phyloP scores from a whole-genome alignment of 2,888 invertebrate species.

The Candidula unifasciata region DNA sequence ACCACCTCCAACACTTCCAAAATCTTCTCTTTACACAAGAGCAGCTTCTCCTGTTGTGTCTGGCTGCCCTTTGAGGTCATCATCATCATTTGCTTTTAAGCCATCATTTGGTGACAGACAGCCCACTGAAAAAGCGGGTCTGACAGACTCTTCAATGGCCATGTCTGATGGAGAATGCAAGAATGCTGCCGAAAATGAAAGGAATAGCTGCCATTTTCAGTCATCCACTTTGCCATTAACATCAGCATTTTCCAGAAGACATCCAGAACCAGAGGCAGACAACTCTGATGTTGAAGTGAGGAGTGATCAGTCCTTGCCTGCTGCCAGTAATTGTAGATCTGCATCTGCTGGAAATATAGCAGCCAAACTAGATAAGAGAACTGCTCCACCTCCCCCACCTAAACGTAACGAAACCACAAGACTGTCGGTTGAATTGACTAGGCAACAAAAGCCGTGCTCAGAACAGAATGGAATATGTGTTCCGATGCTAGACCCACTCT shows the following conservation, averaged over 20 bases:
- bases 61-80: conserved; percentile 16
- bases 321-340: conserved; percentile 52
- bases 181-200: conserved; percentile 44
- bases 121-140: conserved; percentile 18
- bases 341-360: conserved; percentile 55
- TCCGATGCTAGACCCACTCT: conserved; percentile 59
- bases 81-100: conserved; percentile 33
- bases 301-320: conserved; percentile 21
- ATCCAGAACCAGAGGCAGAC: conserved; percentile 35
- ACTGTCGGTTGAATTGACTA: conserved; percentile 59
- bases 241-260: conserved; percentile 61
- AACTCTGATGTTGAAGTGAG: conserved; percentile 44
- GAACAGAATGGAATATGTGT: conserved; percentile 23
- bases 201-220: conserved; percentile 44
- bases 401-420: conserved; percentile 70
- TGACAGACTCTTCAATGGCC: conserved; percentile 3
- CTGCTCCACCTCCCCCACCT: conserved; percentile 70
- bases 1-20: conserved; percentile 54
- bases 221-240: conserved; percentile 63
- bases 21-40: conserved; percentile 46
- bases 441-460: conserved; percentile 28
- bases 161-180: conserved; percentile 17
- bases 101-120: conserved; percentile 28
- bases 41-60: neutral
- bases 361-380: conserved; percentile 54